Percentiles rank a stretch among this genome's conserved stretches.
phyloP scores from a whole-genome alignment of 2,113 vertebrate species.

The Charadrius vociferus region DNA sequence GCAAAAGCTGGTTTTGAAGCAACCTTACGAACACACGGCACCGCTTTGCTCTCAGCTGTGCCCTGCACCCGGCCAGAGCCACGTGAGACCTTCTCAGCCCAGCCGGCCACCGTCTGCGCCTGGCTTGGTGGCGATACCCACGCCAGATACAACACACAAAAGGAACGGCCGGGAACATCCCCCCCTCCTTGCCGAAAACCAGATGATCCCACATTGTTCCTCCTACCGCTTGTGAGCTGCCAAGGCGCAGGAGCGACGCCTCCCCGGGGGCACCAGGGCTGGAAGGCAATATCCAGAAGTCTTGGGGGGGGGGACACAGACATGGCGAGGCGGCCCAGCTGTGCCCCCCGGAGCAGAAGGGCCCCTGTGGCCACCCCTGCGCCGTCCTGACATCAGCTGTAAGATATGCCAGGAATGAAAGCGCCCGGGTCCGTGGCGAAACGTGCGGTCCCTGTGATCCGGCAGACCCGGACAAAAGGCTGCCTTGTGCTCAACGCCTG shows the following conservation, averaged over 20 bases:
- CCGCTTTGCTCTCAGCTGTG: neutral
- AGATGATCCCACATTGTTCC: neutral
- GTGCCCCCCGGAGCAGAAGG: neutral
- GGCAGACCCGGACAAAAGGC: neutral
- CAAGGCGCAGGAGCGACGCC: neutral
- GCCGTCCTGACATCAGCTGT: neutral
- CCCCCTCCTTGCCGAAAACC: neutral
- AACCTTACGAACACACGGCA: fast-evolving
- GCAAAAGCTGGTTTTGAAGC: neutral
- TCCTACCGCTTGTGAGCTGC: neutral
- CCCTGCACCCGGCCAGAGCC: neutral
- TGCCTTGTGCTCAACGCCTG: neutral
- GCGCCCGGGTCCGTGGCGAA: neutral
- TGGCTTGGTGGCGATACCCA: neutral
- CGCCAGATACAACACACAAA: neutral
- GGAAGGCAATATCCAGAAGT: neutral
- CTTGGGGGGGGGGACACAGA: neutral
- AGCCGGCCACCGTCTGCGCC: fast-evolving
- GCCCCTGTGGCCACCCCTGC: neutral
- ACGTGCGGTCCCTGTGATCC: neutral
- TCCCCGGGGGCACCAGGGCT: neutral
- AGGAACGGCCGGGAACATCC: fast-evolving
- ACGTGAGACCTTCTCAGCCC: neutral
- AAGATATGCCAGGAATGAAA: slow-evolving; percentile 10
- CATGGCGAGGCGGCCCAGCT: fast-evolving